Evolutionary conservation across 2,113 vertebrate genomes (phyloP).

Genomic region (Cettia cetti): DNA sequence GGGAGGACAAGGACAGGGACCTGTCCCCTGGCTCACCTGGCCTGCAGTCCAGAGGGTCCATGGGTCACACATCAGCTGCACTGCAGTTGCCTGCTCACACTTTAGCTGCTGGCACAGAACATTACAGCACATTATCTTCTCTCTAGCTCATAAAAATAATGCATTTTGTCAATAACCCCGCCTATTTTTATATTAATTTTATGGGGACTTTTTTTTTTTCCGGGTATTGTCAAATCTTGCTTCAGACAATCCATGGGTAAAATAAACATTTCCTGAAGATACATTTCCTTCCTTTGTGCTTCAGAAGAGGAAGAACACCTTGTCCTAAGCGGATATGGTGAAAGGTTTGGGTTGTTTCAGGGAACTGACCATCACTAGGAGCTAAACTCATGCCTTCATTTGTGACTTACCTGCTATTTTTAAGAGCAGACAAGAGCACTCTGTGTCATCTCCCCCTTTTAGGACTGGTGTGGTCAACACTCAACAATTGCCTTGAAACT

Average conservation of each 20-base stretch:
- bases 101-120: background rate
- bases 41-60: background rate
- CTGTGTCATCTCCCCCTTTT: fast-evolving
- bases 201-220: slow-evolving; percentile 56
- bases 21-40: background rate
- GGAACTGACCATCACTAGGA: background rate
- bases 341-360: slow-evolving; percentile 2
- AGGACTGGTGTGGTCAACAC: background rate
- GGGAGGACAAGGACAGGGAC: background rate
- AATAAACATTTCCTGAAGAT: slow-evolving; percentile 72
- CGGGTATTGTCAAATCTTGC: slow-evolving; percentile 55
- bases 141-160: background rate
- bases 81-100: fast-evolving
- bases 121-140: background rate
- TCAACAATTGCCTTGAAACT: background rate
- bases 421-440: background rate
- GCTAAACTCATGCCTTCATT: background rate
- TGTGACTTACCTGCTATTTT: background rate
- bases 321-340: slow-evolving; percentile 46
- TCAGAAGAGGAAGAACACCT: slow-evolving; percentile 66
- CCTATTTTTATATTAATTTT: slow-evolving; percentile 61
- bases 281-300: slow-evolving; percentile 67
- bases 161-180: slow-evolving; percentile 34
- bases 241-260: slow-evolving; percentile 29
- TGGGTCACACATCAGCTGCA: background rate